Base-by-base conservation (phyloP, 1,140 invertebrate genomes). In the Andrena cerasifolii region DNA sequence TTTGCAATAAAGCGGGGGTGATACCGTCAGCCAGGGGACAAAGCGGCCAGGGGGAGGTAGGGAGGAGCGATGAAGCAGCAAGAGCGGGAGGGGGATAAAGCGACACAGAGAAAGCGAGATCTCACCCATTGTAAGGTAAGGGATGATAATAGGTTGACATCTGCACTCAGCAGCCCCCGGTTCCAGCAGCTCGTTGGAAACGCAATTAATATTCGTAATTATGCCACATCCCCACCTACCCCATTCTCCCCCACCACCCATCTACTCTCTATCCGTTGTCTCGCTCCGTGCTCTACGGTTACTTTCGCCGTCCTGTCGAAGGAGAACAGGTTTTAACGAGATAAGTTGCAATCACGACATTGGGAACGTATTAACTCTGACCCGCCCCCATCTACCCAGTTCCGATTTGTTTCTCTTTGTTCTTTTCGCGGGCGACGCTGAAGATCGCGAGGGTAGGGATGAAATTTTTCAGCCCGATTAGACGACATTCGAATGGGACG, bases 91-190 rank as follows among this genome's bases (percentile, higher is more conserved):
- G 58, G 76, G 73, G 78, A 67, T 82, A 78, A 80, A 82, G 85
- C 80, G 79, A 77, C 85, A 75, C 75, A 77, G 84, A 86, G 84
- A 84, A 82, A 86, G 84, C 84, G 78, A 86, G 88, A 89, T 89
- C 82, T 89, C 85, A 80, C 81, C 82, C 86, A 90, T 90, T 90
- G 89, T 89, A 89, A 86, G 80, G 70, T 86, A 89, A 71, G 82
- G 89, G 90, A 92, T 92, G 90, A 92, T 93, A 93, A 92, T 92
- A 90, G 90, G 89, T 92, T 92, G 91, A 92, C 92, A 92, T 93
- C 90, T 93, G 92, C 91, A 93, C 91, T 91, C 89, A 90, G 87
- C 90, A 87, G 88, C 85, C 86, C 86, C 87, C 82, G 81, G 88
- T 88, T 88, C 89, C 87, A 79, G 82, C 80, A 79, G 86, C 86